Evolutionary conservation across 2,888 invertebrate species (phyloP).

Genomic region (Drosophila lacicola): DNA sequence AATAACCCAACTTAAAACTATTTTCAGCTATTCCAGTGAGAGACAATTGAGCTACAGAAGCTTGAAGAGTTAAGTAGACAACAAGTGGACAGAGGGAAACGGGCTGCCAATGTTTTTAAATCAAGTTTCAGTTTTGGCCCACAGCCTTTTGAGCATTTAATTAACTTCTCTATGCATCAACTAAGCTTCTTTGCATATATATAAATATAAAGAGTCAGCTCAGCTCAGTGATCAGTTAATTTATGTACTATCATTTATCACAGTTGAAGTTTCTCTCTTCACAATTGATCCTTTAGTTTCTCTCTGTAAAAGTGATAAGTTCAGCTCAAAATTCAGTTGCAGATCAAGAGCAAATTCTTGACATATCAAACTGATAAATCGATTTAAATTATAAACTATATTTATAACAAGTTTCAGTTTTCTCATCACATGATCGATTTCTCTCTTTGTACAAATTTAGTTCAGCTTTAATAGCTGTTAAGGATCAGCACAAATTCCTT

Average conservation of each 20-base stretch:
- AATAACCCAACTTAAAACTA: slow-evolving; percentile 4
- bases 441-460: not conserved
- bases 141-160: too few relatives aligned
- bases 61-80: not conserved
- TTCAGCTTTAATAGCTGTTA: slow-evolving; percentile 3
- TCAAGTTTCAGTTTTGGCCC: too few relatives aligned
- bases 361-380: slow-evolving; percentile 9
- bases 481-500: slow-evolving; percentile 19
- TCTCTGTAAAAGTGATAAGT: not conserved
- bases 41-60: not conserved
- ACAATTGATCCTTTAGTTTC: not conserved
- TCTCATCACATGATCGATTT: slow-evolving; percentile 11
- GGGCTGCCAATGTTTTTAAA: not conserved
- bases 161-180: too few relatives aligned
- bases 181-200: too few relatives aligned
- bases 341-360: slow-evolving; percentile 6
- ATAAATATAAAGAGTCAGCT: not conserved
- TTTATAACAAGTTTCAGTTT: slow-evolving; percentile 12
- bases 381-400: not conserved
- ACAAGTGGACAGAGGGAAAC: not conserved
- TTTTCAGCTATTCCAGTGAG: slow-evolving; percentile 14
- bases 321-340: not conserved
- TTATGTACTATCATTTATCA: not conserved
- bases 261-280: slow-evolving; percentile 1
- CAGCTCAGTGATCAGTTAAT: slow-evolving; percentile 1